Evolutionary conservation across 2,888 invertebrate species (phyloP), one percentile per base, ranked within the genome.

Genomic region (Leucania comma): DNA sequence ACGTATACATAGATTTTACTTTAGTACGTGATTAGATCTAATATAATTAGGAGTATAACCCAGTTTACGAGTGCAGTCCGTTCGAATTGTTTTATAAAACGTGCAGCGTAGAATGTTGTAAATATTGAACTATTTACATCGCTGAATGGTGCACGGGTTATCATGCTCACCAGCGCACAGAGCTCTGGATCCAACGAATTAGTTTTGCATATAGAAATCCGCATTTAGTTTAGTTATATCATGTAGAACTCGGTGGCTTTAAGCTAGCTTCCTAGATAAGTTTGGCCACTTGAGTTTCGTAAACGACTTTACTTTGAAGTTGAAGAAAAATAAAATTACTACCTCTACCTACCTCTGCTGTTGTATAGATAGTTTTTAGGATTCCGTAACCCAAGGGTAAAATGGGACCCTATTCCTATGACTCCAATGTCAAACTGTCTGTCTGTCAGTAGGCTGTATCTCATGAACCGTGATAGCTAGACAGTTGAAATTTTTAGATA

Each of bases 101-200:
- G 54, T 68, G 46, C 53, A 63, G 22, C 9, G 62, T 61, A 67
- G 69, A 74, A 72, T 72, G 80, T 81, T 82, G 80, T 87, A 85
- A 87, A 87, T 86, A 85, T 86, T 82, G 79, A 68, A 85, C 80
- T 87, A 84, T 86, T 83, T 86, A 85, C 85, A 80, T 81, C 70
- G 24, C 14, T 38, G 73, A 79, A 69, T 71, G 48, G 58, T 65
- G 59, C 72, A 68, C 65, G 76, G 78, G 80, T 87, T 89, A 89
- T 86, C 87, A 80, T 61, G 60, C 64, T 60, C 60, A 24, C 5
- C 72, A 75, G 75, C 53, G 77, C 68, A 53, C 46, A 72, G 26
- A 77, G 74, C 35, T 46, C 67, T 54, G 50, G 51, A 76, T 61
- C 71, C 57, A 61, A 72, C 71, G 77, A 83, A 67, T 84, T 80